phyloP scores from a whole-genome alignment of 2,113 vertebrate genomes.

The Pterocles burchelli region DNA sequence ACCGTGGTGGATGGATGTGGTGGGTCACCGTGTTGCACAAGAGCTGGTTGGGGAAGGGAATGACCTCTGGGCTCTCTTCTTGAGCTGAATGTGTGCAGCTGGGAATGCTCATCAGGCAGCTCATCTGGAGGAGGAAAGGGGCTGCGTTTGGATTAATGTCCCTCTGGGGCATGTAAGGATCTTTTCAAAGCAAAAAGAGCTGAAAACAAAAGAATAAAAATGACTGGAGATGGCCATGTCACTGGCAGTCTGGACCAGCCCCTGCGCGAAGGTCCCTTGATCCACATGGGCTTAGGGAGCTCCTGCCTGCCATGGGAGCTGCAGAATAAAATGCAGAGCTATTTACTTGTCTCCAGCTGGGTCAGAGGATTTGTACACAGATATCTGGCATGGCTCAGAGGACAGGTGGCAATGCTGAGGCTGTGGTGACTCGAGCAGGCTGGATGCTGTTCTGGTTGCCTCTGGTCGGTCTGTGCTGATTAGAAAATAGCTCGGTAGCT shows the following conservation, averaged over 20 bases:
- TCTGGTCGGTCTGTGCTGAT: neutral
- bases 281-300: neutral
- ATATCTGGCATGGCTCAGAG: neutral
- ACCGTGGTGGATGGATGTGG: fast-evolving
- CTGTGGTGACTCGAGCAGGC: neutral
- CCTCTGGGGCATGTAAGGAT: neutral
- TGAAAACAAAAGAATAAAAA: neutral
- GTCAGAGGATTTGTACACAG: neutral
- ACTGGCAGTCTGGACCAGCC: neutral
- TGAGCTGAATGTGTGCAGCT: neutral
- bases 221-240: neutral
- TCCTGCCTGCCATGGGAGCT: neutral
- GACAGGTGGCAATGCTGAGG: neutral
- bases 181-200: neutral
- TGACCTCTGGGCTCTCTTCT: neutral
- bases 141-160: neutral
- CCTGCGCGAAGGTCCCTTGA: neutral
- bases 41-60: neutral
- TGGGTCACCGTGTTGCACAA: neutral
- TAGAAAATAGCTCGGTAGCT: neutral
- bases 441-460: neutral
- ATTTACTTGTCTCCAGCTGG: neutral
- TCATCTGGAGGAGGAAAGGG: neutral
- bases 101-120: neutral
- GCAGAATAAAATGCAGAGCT: neutral